phyloP scores from a whole-genome alignment of 2,113 vertebrate genomes.

The Tupaia chinensis region DNA sequence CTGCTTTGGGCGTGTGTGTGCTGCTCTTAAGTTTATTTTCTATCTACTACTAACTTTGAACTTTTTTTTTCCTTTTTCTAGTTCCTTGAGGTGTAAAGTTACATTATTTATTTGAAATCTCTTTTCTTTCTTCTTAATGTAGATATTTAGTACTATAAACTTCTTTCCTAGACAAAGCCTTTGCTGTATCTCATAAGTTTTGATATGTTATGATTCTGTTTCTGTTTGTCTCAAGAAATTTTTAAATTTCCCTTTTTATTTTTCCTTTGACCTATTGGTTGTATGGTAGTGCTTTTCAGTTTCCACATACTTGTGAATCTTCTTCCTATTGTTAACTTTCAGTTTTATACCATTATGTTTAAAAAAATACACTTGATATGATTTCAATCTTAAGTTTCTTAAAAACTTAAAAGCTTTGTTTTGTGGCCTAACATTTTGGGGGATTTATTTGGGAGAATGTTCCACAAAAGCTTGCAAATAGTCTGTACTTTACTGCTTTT shows the following conservation, averaged over 20 bases:
- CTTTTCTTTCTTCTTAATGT: neutral
- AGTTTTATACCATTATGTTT: neutral
- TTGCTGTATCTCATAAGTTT: neutral
- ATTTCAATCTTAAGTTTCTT: neutral
- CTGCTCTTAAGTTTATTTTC: neutral
- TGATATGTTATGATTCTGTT: neutral
- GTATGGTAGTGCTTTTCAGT: neutral
- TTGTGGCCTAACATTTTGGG: neutral
- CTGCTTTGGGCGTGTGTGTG: neutral
- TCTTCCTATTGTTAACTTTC: neutral
- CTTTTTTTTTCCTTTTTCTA: neutral
- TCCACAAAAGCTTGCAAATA: neutral
- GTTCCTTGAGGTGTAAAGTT: neutral
- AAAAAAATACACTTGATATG: neutral
- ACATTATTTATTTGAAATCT: neutral
- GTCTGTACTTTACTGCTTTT: neutral
- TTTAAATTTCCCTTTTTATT: neutral
- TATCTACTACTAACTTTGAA: neutral
- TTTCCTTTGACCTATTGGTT: neutral
- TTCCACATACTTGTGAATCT: neutral
- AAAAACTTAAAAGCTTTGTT: neutral
- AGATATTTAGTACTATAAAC: neutral
- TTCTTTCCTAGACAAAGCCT: neutral
- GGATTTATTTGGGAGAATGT: neutral
- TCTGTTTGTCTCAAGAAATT: neutral